These are phyloP conservation scores for Odontothrips loti DNA, from an alignment of 2,888 invertebrate genomes.

Conservation along the genomic window DNA sequence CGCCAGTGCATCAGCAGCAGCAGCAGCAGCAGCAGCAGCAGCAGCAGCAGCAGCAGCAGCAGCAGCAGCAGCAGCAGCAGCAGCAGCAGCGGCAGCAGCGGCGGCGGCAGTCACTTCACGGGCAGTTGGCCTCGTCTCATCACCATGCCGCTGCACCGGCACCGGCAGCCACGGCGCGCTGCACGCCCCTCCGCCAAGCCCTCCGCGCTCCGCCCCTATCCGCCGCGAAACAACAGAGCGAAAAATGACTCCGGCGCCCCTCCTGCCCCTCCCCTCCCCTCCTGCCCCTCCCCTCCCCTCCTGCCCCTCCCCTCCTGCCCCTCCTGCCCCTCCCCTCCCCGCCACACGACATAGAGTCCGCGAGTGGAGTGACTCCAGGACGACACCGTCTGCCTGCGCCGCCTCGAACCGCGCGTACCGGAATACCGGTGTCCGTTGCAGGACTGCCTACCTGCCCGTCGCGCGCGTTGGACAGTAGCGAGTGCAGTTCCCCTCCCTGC, in stretches of 20 bases:
- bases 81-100: background rate
- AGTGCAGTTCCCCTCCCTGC: no score
- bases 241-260: constrained; percentile 7
- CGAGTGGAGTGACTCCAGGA: no score
- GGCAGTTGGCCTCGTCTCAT: constrained; percentile 2
- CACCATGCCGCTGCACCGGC: background rate
- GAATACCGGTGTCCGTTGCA: no score
- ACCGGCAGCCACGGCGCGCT: background rate
- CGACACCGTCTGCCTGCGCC: no score
- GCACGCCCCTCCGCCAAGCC: background rate
- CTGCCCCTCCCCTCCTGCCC: background rate
- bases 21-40: background rate
- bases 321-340: background rate
- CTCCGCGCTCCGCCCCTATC: background rate
- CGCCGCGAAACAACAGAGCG: constrained; percentile 11
- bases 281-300: background rate
- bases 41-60: background rate
- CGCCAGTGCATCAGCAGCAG: background rate
- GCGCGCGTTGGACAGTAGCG: no score
- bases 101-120: background rate
- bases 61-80: background rate
- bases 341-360: background rate
- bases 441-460: no score
- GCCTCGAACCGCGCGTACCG: no score
- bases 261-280: background rate